Base-by-base conservation (phyloP, 2,113 vertebrate genomes). In the Trogon surrucura region DNA sequence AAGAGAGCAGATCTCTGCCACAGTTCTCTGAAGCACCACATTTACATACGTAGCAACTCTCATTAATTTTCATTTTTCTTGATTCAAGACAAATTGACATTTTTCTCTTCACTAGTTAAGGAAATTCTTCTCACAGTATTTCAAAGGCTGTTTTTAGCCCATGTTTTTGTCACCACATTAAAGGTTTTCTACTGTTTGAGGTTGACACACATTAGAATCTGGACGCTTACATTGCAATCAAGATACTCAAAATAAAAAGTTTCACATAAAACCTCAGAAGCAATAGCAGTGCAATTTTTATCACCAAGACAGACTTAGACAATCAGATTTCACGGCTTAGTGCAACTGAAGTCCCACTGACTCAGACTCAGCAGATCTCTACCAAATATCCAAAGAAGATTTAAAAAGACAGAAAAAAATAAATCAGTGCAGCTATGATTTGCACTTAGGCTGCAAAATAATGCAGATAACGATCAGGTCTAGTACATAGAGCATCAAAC, bases 41-140 rank as follows among this genome's bases (percentile, higher is more conserved):
- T 95, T 95, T 93, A 93, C 65, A 94, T 95, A 86, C 60, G 61
- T 57, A 88, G 45, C 48, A 84, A 64, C 34, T 45, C 85, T 85
- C 66, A 91, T 96, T 96, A 95, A 89, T 89, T 96, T 95, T 91
- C 56, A 84, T 90, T 87, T 67, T 91, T 57, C 58, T n/a, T 26
- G 21, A 92, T 65, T 91, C 83, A 77, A 93, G 80, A 77, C 65
- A 94, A 92, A 93, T 70, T 91, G 83, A 75, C 82, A 77, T 84
- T 95, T 91, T 54, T 82, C 47, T 77, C 82, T 65, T 89, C 51
- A 25, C 62, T 77, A 72, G 70, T 91, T 73, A 56, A 95, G 57
- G 88, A 88, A 85, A 89, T 85, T 89, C 60, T 91, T 88, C 53
- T 80, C 82, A 90, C 47, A 36, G 6, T 30, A 71, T 94, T 96